Percentiles rank a stretch among this genome's conserved stretches.
These are phyloP conservation scores for Cottoperca gobio DNA, from an alignment of 2,797 vertebrate species.

Conservation along the genomic window DNA sequence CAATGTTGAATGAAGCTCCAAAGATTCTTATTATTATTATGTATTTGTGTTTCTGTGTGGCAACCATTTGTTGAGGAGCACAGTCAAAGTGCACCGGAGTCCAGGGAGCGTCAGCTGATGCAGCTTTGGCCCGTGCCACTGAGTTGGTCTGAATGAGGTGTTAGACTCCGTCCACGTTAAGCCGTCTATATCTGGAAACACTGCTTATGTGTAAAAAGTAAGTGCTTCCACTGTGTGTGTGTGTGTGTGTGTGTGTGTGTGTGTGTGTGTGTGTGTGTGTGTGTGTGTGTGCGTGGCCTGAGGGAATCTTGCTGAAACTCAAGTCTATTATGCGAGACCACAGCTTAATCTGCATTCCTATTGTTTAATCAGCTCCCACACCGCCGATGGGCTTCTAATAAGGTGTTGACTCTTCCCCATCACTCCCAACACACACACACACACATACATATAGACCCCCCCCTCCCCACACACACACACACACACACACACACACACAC, in stretches of 20 bases:
- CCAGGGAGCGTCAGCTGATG: not conserved
- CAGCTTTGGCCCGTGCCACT: not conserved
- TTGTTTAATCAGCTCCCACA: slow-evolving; percentile 65
- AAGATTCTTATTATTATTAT: too few relatives aligned
- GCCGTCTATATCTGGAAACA: not conserved
- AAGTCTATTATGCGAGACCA: slow-evolving; percentile 44
- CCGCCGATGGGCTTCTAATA: slow-evolving; percentile 62
- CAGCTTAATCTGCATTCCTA: slow-evolving; percentile 65
- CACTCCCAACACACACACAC: slow-evolving; percentile 4
- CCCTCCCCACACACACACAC: not conserved
- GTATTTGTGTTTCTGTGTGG: not conserved
- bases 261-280: slow-evolving; percentile 16
- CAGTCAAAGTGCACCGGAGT: not conserved
- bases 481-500: not conserved
- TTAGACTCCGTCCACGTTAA: not conserved
- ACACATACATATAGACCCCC: not conserved
- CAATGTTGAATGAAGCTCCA: too few relatives aligned
- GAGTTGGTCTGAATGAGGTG: not conserved
- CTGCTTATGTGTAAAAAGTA: not conserved
- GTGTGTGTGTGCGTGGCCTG: slow-evolving; percentile 20
- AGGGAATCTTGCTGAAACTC: slow-evolving; percentile 46
- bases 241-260: not conserved
- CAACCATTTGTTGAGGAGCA: not conserved
- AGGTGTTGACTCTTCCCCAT: slow-evolving; percentile 63
- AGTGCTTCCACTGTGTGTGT: not conserved